Conservation (phyloP, 2,113 vertebrate genomes). For the Clinocottus analis region DNA sequence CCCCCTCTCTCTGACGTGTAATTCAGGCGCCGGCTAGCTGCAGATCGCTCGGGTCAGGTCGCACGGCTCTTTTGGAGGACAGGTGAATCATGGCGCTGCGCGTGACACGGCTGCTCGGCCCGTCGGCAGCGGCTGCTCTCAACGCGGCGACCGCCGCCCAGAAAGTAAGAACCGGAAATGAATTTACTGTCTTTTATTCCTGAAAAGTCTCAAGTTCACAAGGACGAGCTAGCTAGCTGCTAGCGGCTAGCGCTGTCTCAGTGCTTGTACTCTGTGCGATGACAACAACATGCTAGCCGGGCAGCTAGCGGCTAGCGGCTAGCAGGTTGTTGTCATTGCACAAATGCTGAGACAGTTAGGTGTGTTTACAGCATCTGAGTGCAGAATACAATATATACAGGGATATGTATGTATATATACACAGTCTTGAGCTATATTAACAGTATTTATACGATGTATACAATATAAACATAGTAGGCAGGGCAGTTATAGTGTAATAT, state of each 20-base stretch:
- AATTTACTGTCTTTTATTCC: accelerated
- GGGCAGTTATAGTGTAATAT: not conserved
- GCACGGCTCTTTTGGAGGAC: constrained; percentile 33
- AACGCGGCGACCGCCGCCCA: constrained; percentile 33
- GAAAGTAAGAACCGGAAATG: constrained; percentile 62
- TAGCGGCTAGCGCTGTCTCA: no score
- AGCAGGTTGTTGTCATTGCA: no score
- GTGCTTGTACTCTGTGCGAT: no score
- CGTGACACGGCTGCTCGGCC: constrained; percentile 67
- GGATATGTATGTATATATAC: no score
- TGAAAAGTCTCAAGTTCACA: constrained; percentile 40
- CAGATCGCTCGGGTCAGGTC: constrained; percentile 57
- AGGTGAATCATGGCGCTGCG: constrained; percentile 74
- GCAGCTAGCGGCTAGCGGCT: constrained; percentile 34
- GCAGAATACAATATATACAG: no score
- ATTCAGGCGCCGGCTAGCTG: constrained; percentile 7
- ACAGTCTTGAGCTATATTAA: no score
- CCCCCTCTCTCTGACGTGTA: constrained; percentile 36
- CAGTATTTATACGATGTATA: no score
- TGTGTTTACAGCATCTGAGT: no score
- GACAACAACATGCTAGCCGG: no score
- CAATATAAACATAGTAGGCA: no score
- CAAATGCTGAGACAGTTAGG: no score
- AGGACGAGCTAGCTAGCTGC: constrained; percentile 70
- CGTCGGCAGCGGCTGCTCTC: constrained; percentile 52